Conservation (phyloP, 2,888 invertebrate species). For the Antheraea yamamai region DNA sequence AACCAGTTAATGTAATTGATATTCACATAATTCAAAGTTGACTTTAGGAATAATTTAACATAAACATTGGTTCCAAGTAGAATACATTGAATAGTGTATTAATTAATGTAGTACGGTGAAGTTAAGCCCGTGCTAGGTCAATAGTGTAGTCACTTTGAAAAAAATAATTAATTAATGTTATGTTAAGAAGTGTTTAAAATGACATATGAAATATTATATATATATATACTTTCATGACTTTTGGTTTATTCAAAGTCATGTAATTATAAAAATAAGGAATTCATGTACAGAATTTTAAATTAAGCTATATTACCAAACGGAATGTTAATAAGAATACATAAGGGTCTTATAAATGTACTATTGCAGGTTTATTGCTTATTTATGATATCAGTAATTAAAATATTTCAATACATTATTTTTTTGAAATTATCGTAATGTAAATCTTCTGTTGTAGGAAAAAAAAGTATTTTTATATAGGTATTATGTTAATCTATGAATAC, state of each 20-base stretch:
- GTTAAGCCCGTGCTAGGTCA: no score
- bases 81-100: no score
- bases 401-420: no score
- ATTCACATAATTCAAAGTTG: constrained; percentile 19
- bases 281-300: no score
- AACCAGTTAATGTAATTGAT: not conserved
- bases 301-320: not conserved
- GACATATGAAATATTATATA: not conserved
- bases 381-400: not conserved
- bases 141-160: no score
- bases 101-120: no score
- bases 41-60: not conserved
- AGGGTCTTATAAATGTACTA: no score
- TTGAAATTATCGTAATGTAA: not conserved
- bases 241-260: not conserved
- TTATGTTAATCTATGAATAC: not conserved
- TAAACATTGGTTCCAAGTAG: not conserved
- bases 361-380: no score
- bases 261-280: not conserved
- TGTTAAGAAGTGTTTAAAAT: not conserved
- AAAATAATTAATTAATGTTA: no score
- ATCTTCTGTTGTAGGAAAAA: not conserved
- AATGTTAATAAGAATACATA: not conserved
- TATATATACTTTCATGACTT: not conserved
- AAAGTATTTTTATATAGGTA: not conserved